Evolutionary conservation across 2,113 vertebrate species (phyloP), one percentile per base, ranked within the genome.

Genomic region (Hylia prasina): DNA sequence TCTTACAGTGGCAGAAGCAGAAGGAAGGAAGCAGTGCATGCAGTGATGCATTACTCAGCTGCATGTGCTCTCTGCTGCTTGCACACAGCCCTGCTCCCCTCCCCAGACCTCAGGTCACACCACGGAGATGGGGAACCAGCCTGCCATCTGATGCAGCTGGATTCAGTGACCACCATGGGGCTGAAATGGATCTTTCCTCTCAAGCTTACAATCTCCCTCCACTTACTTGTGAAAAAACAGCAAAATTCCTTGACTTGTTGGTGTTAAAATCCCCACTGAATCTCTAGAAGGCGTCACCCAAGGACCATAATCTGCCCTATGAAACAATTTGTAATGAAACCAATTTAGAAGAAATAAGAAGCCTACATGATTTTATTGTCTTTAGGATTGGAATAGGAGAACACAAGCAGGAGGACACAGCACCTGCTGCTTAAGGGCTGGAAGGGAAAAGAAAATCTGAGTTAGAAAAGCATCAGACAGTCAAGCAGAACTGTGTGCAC

Each of bases 111-210:
- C 60, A 50, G 64, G 22, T 71, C 3, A 1, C 45, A 75, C 25
- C 13, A 27, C 0, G 0, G 28, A 40, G 39, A 4, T 20, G 28
- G 54, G 54, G 56, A 80, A 24, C 20, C 2, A 2, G 31, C 11
- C 21, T 89, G 72, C 12, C 54, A 15, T 48, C 9, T 35, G n/a
- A 19, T 31, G 24, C 63, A 70, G 25, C 23, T 78, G 50, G 50
- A 35, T 51, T 78, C 56, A 44, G 13, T 23, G 35, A 35, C 9
- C 2, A 3, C 33, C 2, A 5, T 4, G 9, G 33, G 78, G 73
- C 9, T 37, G 6, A 81, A 89, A 87, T 1, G 0, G 4, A 12
- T 16, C 15, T 64, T 37, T 66, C 24, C 69, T 69, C 76, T 58
- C 45, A 69, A 77, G 70, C 9, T 63, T 70, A 33, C 21, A 24